These are phyloP conservation scores for Tetranychus urticae DNA, from an alignment of 1,140 invertebrate species.

Conservation along the genomic window DNA sequence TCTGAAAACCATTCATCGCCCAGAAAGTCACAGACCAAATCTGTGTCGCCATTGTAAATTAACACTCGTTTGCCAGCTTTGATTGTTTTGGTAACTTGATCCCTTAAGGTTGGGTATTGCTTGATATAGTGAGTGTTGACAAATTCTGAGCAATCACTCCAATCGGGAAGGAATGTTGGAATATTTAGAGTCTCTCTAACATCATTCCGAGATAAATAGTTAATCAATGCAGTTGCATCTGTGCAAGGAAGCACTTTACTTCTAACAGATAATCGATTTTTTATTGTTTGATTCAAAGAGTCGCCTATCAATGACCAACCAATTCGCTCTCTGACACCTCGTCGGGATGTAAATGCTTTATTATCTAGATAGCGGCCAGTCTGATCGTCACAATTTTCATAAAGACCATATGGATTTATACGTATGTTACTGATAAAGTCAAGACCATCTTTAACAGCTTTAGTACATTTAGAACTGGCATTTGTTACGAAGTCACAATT, in stretches of 20 bases:
- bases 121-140: constrained; percentile 12
- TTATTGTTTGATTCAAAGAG: neutral
- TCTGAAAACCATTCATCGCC: constrained; percentile 28
- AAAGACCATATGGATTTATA: neutral
- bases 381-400: neutral
- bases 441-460: neutral
- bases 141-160: neutral
- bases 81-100: constrained; percentile 16
- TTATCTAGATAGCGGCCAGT: neutral
- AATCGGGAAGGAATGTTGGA: neutral
- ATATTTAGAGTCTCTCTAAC: neutral
- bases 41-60: constrained; percentile 32
- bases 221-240: constrained; percentile 25
- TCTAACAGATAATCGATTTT: constrained; percentile 20
- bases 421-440: neutral
- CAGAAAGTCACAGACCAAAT: constrained; percentile 32
- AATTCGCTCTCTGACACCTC: neutral
- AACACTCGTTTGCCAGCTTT: constrained; percentile 19
- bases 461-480: neutral
- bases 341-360: neutral
- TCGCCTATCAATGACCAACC: neutral
- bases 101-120: constrained; percentile 17
- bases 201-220: constrained; percentile 11
- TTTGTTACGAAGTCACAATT: neutral
- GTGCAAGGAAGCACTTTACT: constrained; percentile 26